Evolutionary conservation across 2,113 vertebrate genomes (phyloP).

Genomic region (Podarcis raffonei): DNA sequence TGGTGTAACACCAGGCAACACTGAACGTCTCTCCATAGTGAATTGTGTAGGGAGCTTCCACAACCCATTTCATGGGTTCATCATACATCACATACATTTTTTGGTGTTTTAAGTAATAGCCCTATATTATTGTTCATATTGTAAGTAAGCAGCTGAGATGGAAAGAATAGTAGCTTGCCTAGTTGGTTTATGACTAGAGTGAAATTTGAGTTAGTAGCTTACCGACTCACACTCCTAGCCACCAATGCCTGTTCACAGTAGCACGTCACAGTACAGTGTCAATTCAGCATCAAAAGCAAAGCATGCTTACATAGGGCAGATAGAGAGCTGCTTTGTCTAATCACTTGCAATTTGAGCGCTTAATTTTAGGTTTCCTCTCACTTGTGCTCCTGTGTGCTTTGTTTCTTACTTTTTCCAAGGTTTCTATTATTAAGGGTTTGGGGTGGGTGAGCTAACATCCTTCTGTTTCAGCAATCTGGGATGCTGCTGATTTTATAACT

Average conservation of each 20-base stretch:
- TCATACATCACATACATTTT: neutral
- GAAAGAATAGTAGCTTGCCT: neutral
- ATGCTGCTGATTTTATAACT: neutral
- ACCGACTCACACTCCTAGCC: neutral
- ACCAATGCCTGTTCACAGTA: neutral
- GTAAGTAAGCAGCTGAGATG: neutral
- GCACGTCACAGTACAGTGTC: neutral
- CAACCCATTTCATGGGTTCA: neutral
- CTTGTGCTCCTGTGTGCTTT: neutral
- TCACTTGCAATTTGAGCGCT: neutral
- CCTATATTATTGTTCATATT: neutral
- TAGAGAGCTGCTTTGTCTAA: neutral
- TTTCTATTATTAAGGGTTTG: neutral
- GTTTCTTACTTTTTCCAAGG: neutral
- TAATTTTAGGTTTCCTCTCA: neutral
- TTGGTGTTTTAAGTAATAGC: neutral
- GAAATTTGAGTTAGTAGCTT: neutral
- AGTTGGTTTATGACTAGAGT: neutral
- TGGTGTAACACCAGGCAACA: conserved; percentile 10
- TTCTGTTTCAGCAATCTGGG: neutral
- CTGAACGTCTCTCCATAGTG: neutral
- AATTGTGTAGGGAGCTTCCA: too few species aligned
- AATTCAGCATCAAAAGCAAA: neutral
- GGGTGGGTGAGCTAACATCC: neutral
- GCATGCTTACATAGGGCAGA: neutral